Evolutionary conservation across 2,113 vertebrate species (phyloP).

Genomic region (Crotalus helleri): DNA sequence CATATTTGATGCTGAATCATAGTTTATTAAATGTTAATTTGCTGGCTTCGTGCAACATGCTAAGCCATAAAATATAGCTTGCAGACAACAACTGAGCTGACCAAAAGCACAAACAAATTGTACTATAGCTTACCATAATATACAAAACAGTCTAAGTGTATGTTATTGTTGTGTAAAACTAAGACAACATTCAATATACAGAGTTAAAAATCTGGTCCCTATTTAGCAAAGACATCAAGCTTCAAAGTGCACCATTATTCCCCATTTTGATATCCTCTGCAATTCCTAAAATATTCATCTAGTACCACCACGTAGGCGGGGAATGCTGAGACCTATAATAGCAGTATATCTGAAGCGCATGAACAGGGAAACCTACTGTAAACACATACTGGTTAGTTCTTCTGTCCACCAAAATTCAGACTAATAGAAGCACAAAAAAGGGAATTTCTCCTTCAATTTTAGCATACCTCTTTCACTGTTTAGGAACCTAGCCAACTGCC

Average conservation of each 20-base stretch:
- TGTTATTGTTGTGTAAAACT: not conserved
- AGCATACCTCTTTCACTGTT: not conserved
- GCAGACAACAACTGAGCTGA: not conserved
- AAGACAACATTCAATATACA: fast-evolving
- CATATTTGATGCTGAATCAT: not conserved
- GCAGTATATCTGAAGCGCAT: not conserved
- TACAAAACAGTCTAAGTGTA: fast-evolving
- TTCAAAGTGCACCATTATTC: not conserved
- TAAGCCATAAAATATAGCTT: not conserved
- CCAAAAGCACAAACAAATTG: conserved; percentile 2
- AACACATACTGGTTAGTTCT: not conserved
- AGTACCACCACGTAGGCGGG: not conserved
- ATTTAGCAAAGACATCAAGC: not conserved
- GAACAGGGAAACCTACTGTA: not conserved
- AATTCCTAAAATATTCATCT: not conserved
- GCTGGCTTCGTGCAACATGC: not conserved
- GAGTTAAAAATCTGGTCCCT: not conserved
- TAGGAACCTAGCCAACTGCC: not conserved
- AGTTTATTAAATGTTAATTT: not conserved
- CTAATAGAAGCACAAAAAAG: not conserved
- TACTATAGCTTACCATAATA: not conserved
- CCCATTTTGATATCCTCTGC: not conserved
- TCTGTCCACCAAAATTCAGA: not conserved
- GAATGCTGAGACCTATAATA: not conserved
- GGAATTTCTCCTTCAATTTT: not conserved